Percentiles rank a stretch among this genome's conserved stretches.
phyloP scores from a whole-genome alignment of 1,140 invertebrate species.

The Tigriopus japonicus region DNA sequence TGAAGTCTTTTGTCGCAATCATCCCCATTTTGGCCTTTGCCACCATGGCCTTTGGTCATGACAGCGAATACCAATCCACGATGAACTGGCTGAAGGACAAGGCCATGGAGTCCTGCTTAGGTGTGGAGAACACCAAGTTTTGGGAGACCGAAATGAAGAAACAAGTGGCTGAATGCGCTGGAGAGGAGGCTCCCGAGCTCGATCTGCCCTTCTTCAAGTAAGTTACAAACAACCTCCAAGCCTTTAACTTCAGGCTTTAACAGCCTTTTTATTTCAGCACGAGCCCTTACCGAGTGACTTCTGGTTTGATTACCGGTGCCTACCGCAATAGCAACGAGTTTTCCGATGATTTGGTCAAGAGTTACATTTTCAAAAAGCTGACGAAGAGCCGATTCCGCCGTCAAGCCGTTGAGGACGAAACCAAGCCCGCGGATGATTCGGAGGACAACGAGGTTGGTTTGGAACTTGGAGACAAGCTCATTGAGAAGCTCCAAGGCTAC shows the following conservation, averaged over 20 bases:
- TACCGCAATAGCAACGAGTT: too few relatives aligned
- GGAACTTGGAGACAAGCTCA: background rate
- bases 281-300: too few relatives aligned
- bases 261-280: too few relatives aligned
- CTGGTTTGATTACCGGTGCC: too few relatives aligned
- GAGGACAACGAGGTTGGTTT: background rate
- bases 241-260: too few relatives aligned
- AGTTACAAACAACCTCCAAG: too few relatives aligned
- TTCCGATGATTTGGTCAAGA: background rate
- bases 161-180: background rate
- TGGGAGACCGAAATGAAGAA: background rate
- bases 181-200: background rate
- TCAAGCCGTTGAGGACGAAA: background rate
- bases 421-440: background rate
- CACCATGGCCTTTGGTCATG: too few relatives aligned
- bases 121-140: background rate
- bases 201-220: background rate
- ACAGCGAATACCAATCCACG: too few relatives aligned
- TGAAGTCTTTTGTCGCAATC: too few relatives aligned
- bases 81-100: background rate
- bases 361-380: background rate
- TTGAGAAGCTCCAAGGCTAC: background rate
- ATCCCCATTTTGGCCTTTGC: too few relatives aligned
- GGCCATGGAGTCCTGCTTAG: background rate
- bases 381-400: background rate